Evolutionary conservation across 2,888 invertebrate genomes (phyloP), one percentile per base, ranked within the genome.

Genomic region (Xanthia togata): DNA sequence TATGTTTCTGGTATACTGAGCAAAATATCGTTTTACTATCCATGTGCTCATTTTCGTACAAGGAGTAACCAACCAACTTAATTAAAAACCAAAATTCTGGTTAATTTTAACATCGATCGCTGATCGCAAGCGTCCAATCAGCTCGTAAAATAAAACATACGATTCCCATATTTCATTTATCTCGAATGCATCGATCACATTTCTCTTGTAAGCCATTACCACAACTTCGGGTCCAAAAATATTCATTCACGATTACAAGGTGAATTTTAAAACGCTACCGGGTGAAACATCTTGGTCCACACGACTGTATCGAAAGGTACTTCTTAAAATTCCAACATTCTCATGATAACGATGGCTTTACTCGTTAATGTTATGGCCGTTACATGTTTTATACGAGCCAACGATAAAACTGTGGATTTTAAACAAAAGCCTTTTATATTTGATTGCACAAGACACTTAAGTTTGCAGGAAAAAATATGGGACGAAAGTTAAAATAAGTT

Each of bases 231-330:
- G 76, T 76, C 72, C 88, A 81, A 90, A 92, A 91, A 90, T 92
- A 92, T 92, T 90, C 90, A 90, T 89, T 89, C 85, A 83, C 86
- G 90, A 91, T 92, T 91, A 92, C 87, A 86, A 88, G 83, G 85
- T 89, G 91, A 91, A 90, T 91, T 90, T 91, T 89, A 90, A 92
- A 90, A 89, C 79, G 92, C 93, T 93, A 92, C 93, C 87, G 92
- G 87, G 87, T 82, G 87, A 87, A 87, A 84, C 78, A 86, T 87
- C 82, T 83, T 83, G 82, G 81, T 76, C 78, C 85, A 88, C 80
- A 87, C 84, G 88, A 87, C 82, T 81, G 81, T 85, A 87, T 87
- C 84, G 82, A 86, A 81, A 84, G 79, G 85, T 87, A 87, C 87
- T 92, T 88, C 90, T 92, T 89, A 88, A 92, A 91, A 92, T 91